Evolutionary conservation across 2,888 invertebrate genomes (phyloP), one percentile per base, ranked within the genome.

Genomic region (Orchesella flavescens): DNA sequence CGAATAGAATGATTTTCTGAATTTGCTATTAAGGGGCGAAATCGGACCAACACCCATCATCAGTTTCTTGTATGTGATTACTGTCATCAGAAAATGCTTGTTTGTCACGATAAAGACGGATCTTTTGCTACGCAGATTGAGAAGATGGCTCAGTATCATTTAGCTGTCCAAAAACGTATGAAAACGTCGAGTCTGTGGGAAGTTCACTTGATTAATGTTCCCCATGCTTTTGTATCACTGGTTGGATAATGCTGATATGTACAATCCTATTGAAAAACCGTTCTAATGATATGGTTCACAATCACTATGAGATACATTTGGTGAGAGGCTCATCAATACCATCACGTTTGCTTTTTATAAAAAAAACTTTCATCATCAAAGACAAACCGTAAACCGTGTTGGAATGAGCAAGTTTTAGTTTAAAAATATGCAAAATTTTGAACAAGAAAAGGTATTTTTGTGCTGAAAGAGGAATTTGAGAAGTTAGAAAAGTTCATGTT

Each of bases 21-120:
- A 5, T 17, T 53, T 53, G 53, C 53, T 3, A 53, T 53, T 53
- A 53, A 53, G 17, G 17, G 53, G 53, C 15, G 53, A 63, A 63
- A 63, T 24, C 12, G 24, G 23, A 63, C 63, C 63, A 63, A 63
- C 63, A 63, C 63, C 63, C 63, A 63, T 24, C 24, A 53, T 53
- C 53, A 53, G 53, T 53, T 53, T 57, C 57, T 57, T 34, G 34
- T 34, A 63, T 63, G 19, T 24, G 63, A 63, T 63, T 63, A 63
- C 63, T 63, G 63, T 63, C 63, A 63, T 63, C 63, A 63, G 15
- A 63, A 34, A 23, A 63, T 24, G 63, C 63, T 63, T 63, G 63
- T 63, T 63, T 63, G 63, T 63, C 63, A 63, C 63, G 63, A 63
- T 63, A 24, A 63, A 63, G 63, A 24, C 24, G 63, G 19, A 24